Percentiles rank a stretch among this genome's conserved stretches.
Conservation (phyloP, 2,888 invertebrate genomes). For the Euproctis similis region DNA sequence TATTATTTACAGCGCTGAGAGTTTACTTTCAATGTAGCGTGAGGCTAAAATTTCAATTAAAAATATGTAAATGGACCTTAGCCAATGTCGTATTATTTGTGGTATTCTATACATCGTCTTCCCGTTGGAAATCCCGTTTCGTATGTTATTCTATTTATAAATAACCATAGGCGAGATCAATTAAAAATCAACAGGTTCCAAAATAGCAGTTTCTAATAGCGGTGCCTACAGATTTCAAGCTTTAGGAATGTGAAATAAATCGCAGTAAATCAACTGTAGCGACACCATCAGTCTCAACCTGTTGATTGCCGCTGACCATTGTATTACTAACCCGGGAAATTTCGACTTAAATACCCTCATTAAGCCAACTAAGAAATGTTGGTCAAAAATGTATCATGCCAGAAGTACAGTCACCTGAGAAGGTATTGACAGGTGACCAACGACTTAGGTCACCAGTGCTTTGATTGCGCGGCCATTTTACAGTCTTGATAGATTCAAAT, state of each 20-base stretch:
- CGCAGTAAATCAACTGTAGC: not conserved
- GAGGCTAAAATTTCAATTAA: no score
- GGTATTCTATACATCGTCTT: no score
- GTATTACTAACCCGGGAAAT: constrained; percentile 2
- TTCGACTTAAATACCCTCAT: constrained; percentile 1
- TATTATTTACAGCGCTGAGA: no score
- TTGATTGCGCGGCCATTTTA: constrained; percentile 1
- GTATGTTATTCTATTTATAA: no score
- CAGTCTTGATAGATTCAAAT: constrained; percentile 1
- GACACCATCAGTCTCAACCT: not conserved
- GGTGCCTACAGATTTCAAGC: no score
- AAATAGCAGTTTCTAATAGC: no score
- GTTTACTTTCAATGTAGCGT: no score
- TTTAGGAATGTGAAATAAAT: not conserved
- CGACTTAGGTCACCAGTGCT: constrained; percentile 1
- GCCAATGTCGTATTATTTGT: no score
- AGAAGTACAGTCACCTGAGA: constrained; percentile 1
- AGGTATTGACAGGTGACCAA: constrained; percentile 4
- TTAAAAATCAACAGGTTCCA: no score
- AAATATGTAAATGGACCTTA: no score
- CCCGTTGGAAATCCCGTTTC: no score
- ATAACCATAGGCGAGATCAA: no score
- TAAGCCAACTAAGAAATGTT: constrained; percentile 1
- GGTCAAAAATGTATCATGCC: constrained; percentile 2
- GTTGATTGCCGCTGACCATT: constrained; percentile 1